Percentiles rank a stretch among this genome's conserved stretches.
phyloP scores from a whole-genome alignment of 2,888 invertebrate species.

The Napeogenes inachia region DNA sequence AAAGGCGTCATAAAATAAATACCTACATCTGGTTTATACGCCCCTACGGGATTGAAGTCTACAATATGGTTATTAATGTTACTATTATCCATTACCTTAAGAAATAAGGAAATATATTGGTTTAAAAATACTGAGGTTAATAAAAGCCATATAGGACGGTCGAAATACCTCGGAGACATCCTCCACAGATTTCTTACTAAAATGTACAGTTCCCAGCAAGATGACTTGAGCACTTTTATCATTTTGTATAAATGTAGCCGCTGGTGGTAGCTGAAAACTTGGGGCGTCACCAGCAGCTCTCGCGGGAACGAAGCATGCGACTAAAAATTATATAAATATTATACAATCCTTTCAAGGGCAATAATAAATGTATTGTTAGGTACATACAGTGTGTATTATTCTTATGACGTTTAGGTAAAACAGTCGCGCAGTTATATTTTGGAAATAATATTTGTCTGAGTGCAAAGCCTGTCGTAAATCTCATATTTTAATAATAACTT shows the following conservation, averaged over 20 bases:
- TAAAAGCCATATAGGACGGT: constrained; percentile 5
- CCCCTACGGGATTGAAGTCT: too few species aligned
- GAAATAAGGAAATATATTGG: too few species aligned
- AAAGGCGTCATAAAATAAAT: too few species aligned
- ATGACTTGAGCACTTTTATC: constrained; percentile 57
- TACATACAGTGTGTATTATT: constrained; percentile 10
- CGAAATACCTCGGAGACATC: constrained; percentile 57
- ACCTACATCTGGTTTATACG: too few species aligned
- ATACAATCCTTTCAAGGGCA: background rate
- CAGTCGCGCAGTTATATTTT: constrained; percentile 13
- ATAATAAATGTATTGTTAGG: background rate
- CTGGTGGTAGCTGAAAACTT: constrained; percentile 42
- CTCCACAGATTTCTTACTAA: constrained; percentile 68
- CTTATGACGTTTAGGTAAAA: constrained; percentile 9
- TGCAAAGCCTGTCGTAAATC: constrained; percentile 47
- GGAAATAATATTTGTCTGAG: constrained; percentile 36
- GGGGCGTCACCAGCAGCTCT: constrained; percentile 24
- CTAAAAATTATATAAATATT: constrained; percentile 23
- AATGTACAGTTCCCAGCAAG: constrained; percentile 67
- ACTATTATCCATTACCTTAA: too few species aligned
- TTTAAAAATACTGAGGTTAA: background rate
- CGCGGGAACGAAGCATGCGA: constrained; percentile 13
- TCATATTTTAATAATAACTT: constrained; percentile 53
- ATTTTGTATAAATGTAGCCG: constrained; percentile 59
- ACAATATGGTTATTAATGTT: too few species aligned